phyloP scores from a whole-genome alignment of 2,113 vertebrate species.

The Lethenteron camtschaticum region DNA sequence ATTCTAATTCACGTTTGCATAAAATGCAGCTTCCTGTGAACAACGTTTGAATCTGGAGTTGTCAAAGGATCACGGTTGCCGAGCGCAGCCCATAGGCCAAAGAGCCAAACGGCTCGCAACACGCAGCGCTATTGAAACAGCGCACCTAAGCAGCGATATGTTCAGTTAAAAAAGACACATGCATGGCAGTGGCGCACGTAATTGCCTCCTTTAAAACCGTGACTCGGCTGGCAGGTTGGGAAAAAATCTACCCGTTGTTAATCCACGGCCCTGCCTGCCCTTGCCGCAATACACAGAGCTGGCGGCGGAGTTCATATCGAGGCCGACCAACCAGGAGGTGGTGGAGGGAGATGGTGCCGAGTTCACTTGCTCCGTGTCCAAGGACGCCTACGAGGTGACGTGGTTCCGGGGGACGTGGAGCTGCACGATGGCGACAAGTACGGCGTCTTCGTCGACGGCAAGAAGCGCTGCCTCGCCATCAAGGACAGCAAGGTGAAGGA shows the following conservation, averaged over 20 bases:
- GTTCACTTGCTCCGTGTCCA: constrained; percentile 74
- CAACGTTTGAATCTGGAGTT: background rate
- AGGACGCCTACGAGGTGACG: constrained; percentile 55
- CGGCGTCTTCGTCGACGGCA: constrained; percentile 53
- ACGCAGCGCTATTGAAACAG: too few species aligned
- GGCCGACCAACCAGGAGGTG: constrained; percentile 58
- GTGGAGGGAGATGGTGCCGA: constrained; percentile 78
- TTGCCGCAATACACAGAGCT: constrained; percentile 34
- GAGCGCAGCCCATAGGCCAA: too few species aligned
- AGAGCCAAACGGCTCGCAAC: too few species aligned
- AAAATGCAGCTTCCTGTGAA: constrained; percentile 3
- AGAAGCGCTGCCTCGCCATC: constrained; percentile 50
- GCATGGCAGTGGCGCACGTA: too few species aligned
- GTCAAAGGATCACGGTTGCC: too few species aligned
- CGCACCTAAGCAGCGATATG: too few species aligned
- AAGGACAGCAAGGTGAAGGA: constrained; percentile 50
- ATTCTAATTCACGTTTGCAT: background rate
- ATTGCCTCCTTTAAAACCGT: too few species aligned
- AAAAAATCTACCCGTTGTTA: too few species aligned
- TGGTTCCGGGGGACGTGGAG: constrained; percentile 50
- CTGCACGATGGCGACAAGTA: constrained; percentile 56
- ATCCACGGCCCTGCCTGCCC: background rate
- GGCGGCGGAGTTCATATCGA: constrained; percentile 75
- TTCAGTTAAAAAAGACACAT: too few species aligned
- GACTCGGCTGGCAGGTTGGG: too few species aligned